phyloP scores from a whole-genome alignment of 2,113 vertebrate species.

The Periophthalmodon schlosseri region DNA sequence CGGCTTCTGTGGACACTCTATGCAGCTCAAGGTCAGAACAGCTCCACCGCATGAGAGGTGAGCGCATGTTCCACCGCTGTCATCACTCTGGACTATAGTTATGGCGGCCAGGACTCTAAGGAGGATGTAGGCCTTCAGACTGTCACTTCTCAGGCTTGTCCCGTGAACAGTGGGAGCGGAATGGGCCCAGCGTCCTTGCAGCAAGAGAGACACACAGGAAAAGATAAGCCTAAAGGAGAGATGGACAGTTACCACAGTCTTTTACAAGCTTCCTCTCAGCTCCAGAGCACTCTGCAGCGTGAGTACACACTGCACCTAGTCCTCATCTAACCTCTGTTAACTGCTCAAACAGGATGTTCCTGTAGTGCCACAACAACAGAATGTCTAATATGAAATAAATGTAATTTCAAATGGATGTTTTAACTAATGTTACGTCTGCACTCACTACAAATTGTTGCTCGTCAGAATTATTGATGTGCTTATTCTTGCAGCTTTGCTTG shows the following conservation, averaged over 20 bases:
- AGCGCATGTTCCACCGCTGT: slow-evolving; percentile 19
- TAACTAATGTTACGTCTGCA: slow-evolving; percentile 4
- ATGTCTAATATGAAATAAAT: not conserved
- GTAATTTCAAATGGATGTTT: not conserved
- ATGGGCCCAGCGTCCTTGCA: slow-evolving; percentile 74
- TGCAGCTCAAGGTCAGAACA: slow-evolving; percentile 65
- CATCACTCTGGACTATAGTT: not conserved
- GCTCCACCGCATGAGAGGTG: slow-evolving; percentile 30
- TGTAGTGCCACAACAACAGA: not conserved
- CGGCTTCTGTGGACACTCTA: slow-evolving; percentile 25
- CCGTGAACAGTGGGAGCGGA: slow-evolving; percentile 39
- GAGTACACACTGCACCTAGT: slow-evolving; percentile 57
- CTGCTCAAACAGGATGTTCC: not conserved
- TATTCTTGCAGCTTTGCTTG: slow-evolving; percentile 43
- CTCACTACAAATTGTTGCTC: not conserved
- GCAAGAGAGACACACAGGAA: slow-evolving; percentile 60
- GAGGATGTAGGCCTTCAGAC: slow-evolving; percentile 66
- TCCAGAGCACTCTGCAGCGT: slow-evolving; percentile 82
- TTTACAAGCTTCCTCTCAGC: slow-evolving; percentile 80
- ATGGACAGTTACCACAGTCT: slow-evolving; percentile 85
- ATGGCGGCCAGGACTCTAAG: slow-evolving; percentile 23
- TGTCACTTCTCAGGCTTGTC: slow-evolving; percentile 29
- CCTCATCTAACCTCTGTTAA: slow-evolving; percentile 22
- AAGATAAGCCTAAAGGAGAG: slow-evolving; percentile 67
- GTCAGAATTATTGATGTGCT: slow-evolving; percentile 41